Evolutionary conservation across 2,113 vertebrate species (phyloP), one percentile per base, ranked within the genome.

Genomic region (Gymnorhina tibicen): DNA sequence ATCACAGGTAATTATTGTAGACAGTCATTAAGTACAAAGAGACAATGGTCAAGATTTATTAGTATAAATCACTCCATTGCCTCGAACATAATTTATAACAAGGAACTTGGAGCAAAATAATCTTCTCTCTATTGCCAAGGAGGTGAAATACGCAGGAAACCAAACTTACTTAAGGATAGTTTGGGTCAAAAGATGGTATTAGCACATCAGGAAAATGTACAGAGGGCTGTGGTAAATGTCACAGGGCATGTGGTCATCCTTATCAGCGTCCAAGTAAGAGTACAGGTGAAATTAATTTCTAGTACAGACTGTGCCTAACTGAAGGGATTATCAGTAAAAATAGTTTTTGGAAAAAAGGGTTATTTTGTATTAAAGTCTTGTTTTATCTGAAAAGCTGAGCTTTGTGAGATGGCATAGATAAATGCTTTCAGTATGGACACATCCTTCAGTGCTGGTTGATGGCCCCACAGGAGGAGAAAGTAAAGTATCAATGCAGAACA

Each of bases 401-500:
- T 93, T 81, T 0, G 3, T 86, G 44, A 86, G 92, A 87, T 89
- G 66, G 32, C 69, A 49, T 58, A 67, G 91, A 95, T 89, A 96
- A 94, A 93, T 91, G 18, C 30, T 92, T 94, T 75, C 72, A 81
- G 72, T 95, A 88, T 84, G 76, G 86, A 67, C 83, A 88, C 1
- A n/a, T 95, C 53, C 76, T 91, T 96, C 80, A 85, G 16, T 64
- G 62, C 66, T 66, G 37, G 80, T 69, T 91, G 84, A 91, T 95
- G 66, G 86, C 86, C 86, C 50, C 93, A 95, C 46, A 79, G 88
- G 91, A 96, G 58, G 66, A 91, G 85, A 94, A 95, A 92, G 28
- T 75, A 93, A 81, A 91, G 91, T 96, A 75, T 93, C 92, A 92
- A 68, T 68, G 80, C 83, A 91, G 92, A 96, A 87, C 28, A 86